Evolutionary conservation across 2,113 vertebrate species (phyloP).

Genomic region (Thinocorus orbignyianus): DNA sequence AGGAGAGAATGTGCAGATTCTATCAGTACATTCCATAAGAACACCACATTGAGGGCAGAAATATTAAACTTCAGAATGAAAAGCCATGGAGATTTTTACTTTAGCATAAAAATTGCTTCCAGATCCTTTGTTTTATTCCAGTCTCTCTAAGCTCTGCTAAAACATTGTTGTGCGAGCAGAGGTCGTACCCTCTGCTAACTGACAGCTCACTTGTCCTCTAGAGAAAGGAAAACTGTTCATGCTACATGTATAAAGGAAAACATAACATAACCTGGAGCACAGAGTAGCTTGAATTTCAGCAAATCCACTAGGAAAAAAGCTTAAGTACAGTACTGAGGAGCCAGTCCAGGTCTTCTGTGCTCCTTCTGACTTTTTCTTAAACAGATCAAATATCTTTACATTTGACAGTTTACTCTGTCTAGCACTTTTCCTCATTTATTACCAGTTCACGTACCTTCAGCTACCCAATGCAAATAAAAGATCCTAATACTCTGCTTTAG

Average conservation of each 20-base stretch:
- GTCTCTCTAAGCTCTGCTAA: not conserved
- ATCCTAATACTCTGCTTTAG: not conserved
- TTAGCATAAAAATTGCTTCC: slow-evolving; percentile 2
- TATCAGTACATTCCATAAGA: not conserved
- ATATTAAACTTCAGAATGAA: not conserved
- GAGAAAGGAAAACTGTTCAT: not conserved
- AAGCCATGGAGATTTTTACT: not conserved
- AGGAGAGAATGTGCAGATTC: not conserved
- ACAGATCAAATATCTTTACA: not conserved
- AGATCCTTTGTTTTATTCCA: not conserved
- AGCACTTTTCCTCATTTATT: not conserved
- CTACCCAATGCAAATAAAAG: not conserved
- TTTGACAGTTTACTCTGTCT: not conserved
- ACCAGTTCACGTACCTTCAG: not conserved
- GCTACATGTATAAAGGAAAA: not conserved
- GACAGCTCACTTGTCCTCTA: not conserved
- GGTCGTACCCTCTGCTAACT: not conserved
- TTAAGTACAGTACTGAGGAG: not conserved
- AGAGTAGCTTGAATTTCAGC: not conserved
- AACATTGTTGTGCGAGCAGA: not conserved
- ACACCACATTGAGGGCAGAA: not conserved
- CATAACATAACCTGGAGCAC: not conserved
- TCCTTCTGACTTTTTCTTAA: not conserved
- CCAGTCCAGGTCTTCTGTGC: not conserved
- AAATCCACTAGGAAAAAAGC: not conserved